Evolutionary conservation across 1,140 invertebrate genomes (phyloP), one percentile per base, ranked within the genome.

Genomic region (Ruditapes philippinarum): DNA sequence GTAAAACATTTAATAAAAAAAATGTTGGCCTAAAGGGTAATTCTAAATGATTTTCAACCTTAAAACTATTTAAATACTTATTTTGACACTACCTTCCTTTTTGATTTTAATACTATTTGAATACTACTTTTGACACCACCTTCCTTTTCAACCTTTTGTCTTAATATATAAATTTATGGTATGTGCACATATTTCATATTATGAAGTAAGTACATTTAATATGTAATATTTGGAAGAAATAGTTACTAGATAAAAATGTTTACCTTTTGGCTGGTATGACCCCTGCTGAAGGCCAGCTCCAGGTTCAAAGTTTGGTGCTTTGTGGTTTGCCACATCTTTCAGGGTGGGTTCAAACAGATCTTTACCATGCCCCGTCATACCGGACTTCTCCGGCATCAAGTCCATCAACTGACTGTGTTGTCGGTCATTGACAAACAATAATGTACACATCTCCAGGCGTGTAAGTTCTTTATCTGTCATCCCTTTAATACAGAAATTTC

Each of bases 361-460:
- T 92, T 98, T 97, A 68, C 97, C 98, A 94, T 98, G 98, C 33
- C 98, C 97, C 73, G 94, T 94, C 92, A 98, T 98, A 11, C 98
- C 98, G 93, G 98, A 99, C 36, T 98, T 97, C 96, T 99, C 98
- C 0, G 99, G 99, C 98, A 99, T 98, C 42, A 98, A 96, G 95
- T 99, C 98, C 96, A 99, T 97, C 28, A 99, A 96, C 95, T 99
- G 98, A 91, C 98, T 99, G 96, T 99, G 98, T 0, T 98, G 99
- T 95, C 99, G 98, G 95, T 99, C 98, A 65, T 97, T 97, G 95
- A 99, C 98, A 93, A 98, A 98, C 60, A 99, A 96, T 36, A 99
- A 95, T 3, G 98, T 98, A 19, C 98, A 97, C 97, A 99, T 99
- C 97, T 99, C 99, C 81, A 99, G 96, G 68, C 98, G 97, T 7